Evolutionary conservation across 1,140 invertebrate genomes (phyloP), one percentile per base, ranked within the genome.

Genomic region (Micrasema minimum): DNA sequence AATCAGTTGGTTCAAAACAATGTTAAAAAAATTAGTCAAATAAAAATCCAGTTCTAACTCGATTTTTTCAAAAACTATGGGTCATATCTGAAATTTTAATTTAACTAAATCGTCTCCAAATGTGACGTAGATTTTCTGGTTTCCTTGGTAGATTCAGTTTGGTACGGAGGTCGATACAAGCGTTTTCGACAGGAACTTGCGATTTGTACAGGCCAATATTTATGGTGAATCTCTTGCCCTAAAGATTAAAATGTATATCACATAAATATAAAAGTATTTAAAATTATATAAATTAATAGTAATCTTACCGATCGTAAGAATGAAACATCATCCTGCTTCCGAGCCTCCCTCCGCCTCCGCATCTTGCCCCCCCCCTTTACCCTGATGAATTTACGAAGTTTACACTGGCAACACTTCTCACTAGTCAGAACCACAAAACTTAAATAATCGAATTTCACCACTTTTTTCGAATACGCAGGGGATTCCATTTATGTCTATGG

Each of bases 271-370:
- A 41, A 41, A 11, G n/a, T 41, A 2, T 5, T 41, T 14, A 14
- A 18, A 48, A 35, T 50, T 31, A 50, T 2, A 1, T 50, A 50
- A 31, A 35, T 41, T 9, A 41, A 66, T 11, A 26, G 57, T 50
- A 67, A 59, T 89, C 93, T 92, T 83, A 97, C 96, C 90, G 96
- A 98, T 77, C 96, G 91, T 71, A 98, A 89, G 86, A 98, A 98
- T 81, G 96, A 98, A 86, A 98, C 95, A 90, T 98, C 96, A 91
- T 98, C 96, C 86, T 98, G 96, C 86, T n/a, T 98, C 96, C 77
- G 94, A 96, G 75, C 94, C 92, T 79, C 93, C 93, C 84, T 96
- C 94, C 78, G 90, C 91, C 85, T 96, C 94, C 78, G 93, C 94
- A 96, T 95, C 76, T 82, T 87, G 75, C 46, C 69, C 78, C 53